Percentiles rank a stretch among this genome's conserved stretches.
These are phyloP conservation scores for Oceanodroma leucorhoa DNA, from an alignment of 2,797 vertebrate genomes.

Conservation along the genomic window DNA sequence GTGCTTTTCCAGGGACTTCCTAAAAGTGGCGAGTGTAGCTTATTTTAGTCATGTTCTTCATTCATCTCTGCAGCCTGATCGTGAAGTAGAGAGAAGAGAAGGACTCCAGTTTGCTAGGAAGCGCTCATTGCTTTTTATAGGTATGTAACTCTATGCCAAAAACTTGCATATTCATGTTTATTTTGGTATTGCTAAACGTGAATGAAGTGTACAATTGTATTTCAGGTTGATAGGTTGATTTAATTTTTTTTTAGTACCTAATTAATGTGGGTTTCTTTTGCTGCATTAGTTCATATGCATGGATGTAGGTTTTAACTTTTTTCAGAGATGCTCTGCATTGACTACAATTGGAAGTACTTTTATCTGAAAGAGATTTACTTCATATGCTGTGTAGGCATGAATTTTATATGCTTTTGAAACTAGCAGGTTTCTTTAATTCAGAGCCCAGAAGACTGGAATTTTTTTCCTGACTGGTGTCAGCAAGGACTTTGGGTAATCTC, in stretches of 20 bases:
- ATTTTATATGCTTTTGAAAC: neutral
- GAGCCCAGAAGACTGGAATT: neutral
- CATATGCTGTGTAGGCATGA: neutral
- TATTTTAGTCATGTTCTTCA: neutral
- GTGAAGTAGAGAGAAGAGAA: constrained; percentile 52
- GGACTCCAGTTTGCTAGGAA: constrained; percentile 62
- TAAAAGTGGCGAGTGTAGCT: neutral
- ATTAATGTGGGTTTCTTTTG: neutral
- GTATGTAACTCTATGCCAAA: neutral
- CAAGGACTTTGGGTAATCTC: neutral
- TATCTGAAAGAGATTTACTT: neutral
- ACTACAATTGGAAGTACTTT: neutral
- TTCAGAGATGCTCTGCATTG: neutral
- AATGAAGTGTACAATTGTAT: neutral
- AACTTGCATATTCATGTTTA: rapidly evolving
- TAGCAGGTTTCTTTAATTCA: neutral
- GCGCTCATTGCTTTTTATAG: constrained; percentile 58
- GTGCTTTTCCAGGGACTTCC: neutral
- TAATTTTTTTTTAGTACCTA: neutral
- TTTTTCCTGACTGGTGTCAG: neutral
- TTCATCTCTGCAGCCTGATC: constrained; percentile 8
- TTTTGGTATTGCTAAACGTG: neutral
- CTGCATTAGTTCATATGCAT: neutral
- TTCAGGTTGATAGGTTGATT: neutral
- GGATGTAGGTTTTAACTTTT: neutral